Evolutionary conservation across 2,888 invertebrate genomes (phyloP).

Genomic region (Galerucella nymphaeae): DNA sequence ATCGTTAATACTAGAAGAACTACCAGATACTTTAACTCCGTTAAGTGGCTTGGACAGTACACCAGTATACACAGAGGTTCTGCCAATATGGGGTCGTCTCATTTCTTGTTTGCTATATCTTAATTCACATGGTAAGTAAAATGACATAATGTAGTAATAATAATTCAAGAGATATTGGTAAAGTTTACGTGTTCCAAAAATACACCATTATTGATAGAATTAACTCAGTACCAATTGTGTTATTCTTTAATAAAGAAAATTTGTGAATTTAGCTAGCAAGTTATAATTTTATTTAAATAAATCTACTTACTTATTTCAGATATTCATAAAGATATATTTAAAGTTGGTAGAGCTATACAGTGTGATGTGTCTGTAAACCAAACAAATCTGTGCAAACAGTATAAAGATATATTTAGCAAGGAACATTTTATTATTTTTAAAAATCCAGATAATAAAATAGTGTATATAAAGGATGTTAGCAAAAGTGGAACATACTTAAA

Average conservation of each 20-base stretch:
- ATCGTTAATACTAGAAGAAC: conserved; percentile 22
- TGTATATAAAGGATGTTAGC: conserved; percentile 41
- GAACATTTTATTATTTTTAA: conserved; percentile 41
- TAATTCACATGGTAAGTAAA: conserved; percentile 40
- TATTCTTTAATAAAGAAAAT: no score
- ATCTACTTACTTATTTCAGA: conserved; percentile 38
- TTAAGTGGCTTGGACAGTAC: conserved; percentile 19
- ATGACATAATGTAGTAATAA: background rate
- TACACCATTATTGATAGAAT: no score
- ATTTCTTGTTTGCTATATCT: conserved; percentile 38
- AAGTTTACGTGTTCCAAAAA: no score
- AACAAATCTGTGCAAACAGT: conserved; percentile 19
- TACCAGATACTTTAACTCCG: conserved; percentile 41
- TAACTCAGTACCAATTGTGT: no score
- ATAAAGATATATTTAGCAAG: conserved; percentile 41
- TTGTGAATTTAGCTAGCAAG: no score
- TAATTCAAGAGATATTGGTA: background rate
- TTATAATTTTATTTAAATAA: background rate
- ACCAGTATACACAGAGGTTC: conserved; percentile 10
- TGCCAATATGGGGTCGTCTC: conserved; percentile 42
- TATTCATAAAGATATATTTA: conserved; percentile 35
- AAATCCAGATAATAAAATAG: conserved; percentile 34
- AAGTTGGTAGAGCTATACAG: conserved; percentile 37
- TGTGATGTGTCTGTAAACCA: conserved; percentile 38
- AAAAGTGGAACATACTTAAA: conserved; percentile 44